phyloP scores from a whole-genome alignment of 2,113 vertebrate genomes.

The Azemiops feae region DNA sequence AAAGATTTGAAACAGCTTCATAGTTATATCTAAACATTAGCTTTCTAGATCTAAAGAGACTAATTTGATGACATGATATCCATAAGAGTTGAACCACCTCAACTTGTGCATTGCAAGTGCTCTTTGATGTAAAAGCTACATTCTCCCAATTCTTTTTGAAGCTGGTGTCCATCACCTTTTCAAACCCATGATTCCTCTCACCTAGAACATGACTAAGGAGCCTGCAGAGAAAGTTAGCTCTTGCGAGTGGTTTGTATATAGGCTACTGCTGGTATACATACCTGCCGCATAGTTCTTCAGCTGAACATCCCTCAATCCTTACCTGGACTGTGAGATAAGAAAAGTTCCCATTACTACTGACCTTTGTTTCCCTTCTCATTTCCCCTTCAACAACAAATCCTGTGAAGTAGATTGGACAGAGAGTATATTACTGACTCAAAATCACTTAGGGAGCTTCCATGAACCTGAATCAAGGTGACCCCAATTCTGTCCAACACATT shows the following conservation, averaged over 20 bases:
- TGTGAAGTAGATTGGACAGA: neutral
- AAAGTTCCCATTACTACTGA: neutral
- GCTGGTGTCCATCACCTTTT: neutral
- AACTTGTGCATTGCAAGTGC: neutral
- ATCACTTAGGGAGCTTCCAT: neutral
- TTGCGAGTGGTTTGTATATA: neutral
- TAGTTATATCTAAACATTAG: neutral
- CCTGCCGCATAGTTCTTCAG: neutral
- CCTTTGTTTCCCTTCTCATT: neutral
- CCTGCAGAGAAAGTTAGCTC: neutral
- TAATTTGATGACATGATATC: neutral
- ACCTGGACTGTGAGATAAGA: neutral
- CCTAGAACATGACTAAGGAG: neutral
- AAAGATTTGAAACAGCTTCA: neutral
- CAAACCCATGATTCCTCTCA: neutral
- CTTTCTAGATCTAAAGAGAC: neutral
- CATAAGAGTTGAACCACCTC: neutral
- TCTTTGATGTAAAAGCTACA: neutral
- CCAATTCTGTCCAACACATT: neutral
- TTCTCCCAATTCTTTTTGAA: neutral
- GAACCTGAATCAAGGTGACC: neutral
- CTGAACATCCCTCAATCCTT: neutral
- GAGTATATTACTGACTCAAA: neutral
- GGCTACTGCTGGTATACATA: neutral
- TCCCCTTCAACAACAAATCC: neutral